A percentile compares a stretch with the other conserved stretches of the same genome.
phyloP scores from a whole-genome alignment of 2,113 vertebrate genomes.

The Hystrix cristata region DNA sequence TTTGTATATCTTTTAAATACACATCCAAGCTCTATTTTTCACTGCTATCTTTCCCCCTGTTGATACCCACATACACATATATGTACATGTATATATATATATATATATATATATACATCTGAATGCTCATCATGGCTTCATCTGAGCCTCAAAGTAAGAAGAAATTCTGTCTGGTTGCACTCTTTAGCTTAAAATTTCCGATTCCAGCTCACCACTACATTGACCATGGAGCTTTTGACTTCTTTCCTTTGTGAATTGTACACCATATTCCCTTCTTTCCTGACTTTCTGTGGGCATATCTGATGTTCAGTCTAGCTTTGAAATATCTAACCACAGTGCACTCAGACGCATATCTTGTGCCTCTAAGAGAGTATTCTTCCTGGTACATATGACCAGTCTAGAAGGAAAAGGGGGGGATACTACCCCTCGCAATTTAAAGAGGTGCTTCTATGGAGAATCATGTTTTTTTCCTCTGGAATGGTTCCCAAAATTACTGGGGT shows the following conservation, averaged over 20 bases:
- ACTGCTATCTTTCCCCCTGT: neutral
- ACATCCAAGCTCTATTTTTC: neutral
- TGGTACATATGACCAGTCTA: neutral
- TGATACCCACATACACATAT: neutral
- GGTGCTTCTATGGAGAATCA: neutral
- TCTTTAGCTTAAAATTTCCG: neutral
- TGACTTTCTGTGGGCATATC: neutral
- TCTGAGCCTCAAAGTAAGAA: neutral
- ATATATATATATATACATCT: neutral
- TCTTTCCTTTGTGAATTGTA: neutral
- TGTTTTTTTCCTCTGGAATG: neutral
- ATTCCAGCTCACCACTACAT: neutral
- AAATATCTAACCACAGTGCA: neutral
- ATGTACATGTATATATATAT: neutral
- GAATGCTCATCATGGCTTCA: neutral
- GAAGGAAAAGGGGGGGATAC: neutral
- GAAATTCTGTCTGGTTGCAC: neutral
- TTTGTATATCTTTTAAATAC: conserved; percentile 7
- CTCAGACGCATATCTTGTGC: neutral
- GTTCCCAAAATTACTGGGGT: neutral
- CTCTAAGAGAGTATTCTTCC: neutral
- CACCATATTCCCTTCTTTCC: neutral
- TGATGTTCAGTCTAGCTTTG: neutral
- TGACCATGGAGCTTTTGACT: neutral
- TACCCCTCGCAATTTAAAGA: conserved; percentile 1